phyloP scores from a whole-genome alignment of 2,113 vertebrate species.

The Cyphomyrus plagiostoma region DNA sequence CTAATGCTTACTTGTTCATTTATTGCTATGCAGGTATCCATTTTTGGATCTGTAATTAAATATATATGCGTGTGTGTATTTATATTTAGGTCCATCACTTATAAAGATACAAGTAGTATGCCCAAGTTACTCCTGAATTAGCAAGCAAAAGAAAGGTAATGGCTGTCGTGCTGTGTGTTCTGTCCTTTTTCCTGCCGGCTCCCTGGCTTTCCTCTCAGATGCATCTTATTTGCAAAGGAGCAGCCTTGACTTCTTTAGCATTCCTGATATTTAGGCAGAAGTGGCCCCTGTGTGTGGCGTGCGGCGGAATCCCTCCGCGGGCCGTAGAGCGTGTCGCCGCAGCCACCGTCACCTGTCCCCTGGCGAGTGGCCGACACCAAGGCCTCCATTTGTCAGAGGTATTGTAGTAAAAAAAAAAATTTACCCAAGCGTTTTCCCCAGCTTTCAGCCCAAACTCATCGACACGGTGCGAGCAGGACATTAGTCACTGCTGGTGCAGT shows the following conservation, averaged over 20 bases:
- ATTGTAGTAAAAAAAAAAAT: constrained; percentile 49
- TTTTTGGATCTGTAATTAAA: background rate
- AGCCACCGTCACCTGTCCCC: constrained; percentile 75
- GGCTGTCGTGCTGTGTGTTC: background rate
- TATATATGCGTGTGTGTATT: background rate
- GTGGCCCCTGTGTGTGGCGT: constrained; percentile 38
- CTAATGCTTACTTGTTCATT: background rate
- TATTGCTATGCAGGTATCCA: background rate
- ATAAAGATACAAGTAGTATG: background rate
- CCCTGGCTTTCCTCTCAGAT: constrained; percentile 57
- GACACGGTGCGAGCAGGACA: constrained; percentile 80
- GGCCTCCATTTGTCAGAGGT: constrained; percentile 91
- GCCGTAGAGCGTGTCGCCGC: constrained; percentile 46
- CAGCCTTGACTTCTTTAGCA: constrained; percentile 59
- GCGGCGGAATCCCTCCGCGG: constrained; percentile 45
- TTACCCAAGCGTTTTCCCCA: constrained; percentile 52
- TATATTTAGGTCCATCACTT: background rate
- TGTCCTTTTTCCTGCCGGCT: constrained; percentile 51
- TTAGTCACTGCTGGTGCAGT: constrained; percentile 85
- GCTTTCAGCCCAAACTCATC: constrained; percentile 79
- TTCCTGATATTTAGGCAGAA: constrained; percentile 57
- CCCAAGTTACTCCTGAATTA: background rate
- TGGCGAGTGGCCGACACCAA: constrained; percentile 75
- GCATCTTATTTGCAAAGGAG: constrained; percentile 64
- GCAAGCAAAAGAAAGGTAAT: background rate